Evolutionary conservation across 2,888 invertebrate species (phyloP).

Genomic region (Drosophila longiperda): DNA sequence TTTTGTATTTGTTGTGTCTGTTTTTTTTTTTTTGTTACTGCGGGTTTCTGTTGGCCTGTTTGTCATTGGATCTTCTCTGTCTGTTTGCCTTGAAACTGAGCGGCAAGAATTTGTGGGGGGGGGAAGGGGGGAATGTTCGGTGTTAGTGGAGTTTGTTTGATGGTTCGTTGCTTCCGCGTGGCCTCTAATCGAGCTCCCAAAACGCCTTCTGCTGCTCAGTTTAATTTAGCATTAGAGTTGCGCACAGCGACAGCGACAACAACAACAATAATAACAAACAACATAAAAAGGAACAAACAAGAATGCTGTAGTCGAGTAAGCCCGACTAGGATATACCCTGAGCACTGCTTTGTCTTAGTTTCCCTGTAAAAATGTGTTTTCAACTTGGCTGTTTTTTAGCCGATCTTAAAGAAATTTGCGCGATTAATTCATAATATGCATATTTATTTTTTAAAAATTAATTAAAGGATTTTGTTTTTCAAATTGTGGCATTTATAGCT

Average conservation of each 20-base stretch:
- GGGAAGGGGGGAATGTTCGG: background rate
- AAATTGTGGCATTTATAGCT: no score
- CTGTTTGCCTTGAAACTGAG: constrained; percentile 23
- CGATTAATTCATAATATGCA: no score
- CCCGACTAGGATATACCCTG: no score
- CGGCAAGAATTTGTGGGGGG: background rate
- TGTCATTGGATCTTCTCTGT: constrained; percentile 47
- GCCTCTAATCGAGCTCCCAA: constrained; percentile 61
- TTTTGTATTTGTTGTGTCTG: constrained; percentile 14
- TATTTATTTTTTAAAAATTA: no score
- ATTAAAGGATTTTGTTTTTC: no score
- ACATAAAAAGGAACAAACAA: background rate
- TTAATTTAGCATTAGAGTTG: constrained; percentile 63
- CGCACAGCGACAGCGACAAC: constrained; percentile 2
- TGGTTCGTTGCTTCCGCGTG: constrained; percentile 47
- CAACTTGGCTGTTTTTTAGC: no score
- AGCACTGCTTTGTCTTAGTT: no score
- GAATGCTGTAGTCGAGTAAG: no score
- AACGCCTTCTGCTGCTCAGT: constrained; percentile 62
- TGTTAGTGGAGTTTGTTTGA: background rate
- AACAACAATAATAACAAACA: background rate
- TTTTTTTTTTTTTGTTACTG: constrained; percentile 27
- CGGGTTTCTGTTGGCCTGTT: constrained; percentile 35
- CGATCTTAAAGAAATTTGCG: no score
- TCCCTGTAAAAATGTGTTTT: no score